These are phyloP conservation scores for Erpornis zantholeuca DNA, from an alignment of 2,113 vertebrate genomes.

Conservation along the genomic window DNA sequence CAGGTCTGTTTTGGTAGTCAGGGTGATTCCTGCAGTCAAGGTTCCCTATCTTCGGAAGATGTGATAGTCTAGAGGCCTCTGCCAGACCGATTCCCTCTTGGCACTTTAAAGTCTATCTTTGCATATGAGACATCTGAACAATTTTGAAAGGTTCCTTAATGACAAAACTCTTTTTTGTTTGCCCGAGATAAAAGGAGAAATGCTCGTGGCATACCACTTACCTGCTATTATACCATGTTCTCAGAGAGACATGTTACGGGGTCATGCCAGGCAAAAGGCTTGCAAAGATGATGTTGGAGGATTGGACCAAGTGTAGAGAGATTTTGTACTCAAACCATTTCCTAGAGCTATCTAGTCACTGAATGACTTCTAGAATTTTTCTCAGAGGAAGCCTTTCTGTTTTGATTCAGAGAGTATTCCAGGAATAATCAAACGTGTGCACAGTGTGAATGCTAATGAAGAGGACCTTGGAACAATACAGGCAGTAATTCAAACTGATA, in stretches of 20 bases:
- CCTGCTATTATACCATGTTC: neutral
- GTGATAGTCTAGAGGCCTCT: neutral
- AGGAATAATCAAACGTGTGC: neutral
- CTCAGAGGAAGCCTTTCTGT: neutral
- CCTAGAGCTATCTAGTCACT: neutral
- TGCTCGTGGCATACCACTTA: neutral
- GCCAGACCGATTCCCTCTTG: neutral
- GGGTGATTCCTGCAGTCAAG: neutral
- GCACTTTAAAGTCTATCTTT: neutral
- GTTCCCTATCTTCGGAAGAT: neutral
- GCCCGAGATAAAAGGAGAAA: neutral
- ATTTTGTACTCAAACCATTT: neutral
- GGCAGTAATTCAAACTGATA: neutral
- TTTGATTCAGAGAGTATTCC: neutral
- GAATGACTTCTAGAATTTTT: neutral
- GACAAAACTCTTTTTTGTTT: neutral
- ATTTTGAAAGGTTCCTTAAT: neutral
- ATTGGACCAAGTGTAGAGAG: neutral
- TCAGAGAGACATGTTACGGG: neutral
- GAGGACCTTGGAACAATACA: neutral
- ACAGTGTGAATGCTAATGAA: neutral
- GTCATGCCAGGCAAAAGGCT: neutral
- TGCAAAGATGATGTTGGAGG: neutral
- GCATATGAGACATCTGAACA: neutral
- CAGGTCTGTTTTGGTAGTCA: neutral